Evolutionary conservation across 1,140 invertebrate species (phyloP), one percentile per base, ranked within the genome.

Genomic region (Drosophila pallidifrons): DNA sequence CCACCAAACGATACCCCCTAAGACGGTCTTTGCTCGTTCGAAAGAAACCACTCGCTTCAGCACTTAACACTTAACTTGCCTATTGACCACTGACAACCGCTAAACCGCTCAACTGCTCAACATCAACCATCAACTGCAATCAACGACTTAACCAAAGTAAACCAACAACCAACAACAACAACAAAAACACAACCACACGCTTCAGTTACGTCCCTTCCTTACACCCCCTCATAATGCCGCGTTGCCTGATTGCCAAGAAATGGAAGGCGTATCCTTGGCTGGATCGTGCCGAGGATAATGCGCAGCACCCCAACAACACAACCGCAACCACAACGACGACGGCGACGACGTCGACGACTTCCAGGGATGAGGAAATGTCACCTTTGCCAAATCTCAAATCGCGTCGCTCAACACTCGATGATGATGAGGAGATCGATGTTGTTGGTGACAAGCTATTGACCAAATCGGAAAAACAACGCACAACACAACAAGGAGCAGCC

Each of bases 241-340:
- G 96, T 92, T 97, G 96, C 94, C 95, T 97, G 88, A 97, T 97
- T 96, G 96, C 96, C 82, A 97, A 97, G 93, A 97, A 97, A 94
- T 97, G 96, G 96, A 97, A 97, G 94, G 95, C 95, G 81, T 96
- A 96, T 93, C 95, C 96, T 78, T 96, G 96, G 95, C 94, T 95
- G 87, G 95, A 96, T 91, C 94, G 95, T 79, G 93, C 93, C 71
- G 95, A 95, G 75, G 94, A 94, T 60, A 83, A 59, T 35, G 71
- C 55, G n/a, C 61, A 54, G 3, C 80, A 67, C 70, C 64, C 8
- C 49, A 55, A 57, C 47, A 66, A 30, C 35, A 51, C 52, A 32
- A 52, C 30, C 38, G 13, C 66, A 61, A 10, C 41, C 58, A 41
- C 47, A 74, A 8, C 89, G 76, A 55, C 92, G 92, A 25, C 69